phyloP scores from a whole-genome alignment of 2,888 invertebrate species.

The Acanthopleura granulata region DNA sequence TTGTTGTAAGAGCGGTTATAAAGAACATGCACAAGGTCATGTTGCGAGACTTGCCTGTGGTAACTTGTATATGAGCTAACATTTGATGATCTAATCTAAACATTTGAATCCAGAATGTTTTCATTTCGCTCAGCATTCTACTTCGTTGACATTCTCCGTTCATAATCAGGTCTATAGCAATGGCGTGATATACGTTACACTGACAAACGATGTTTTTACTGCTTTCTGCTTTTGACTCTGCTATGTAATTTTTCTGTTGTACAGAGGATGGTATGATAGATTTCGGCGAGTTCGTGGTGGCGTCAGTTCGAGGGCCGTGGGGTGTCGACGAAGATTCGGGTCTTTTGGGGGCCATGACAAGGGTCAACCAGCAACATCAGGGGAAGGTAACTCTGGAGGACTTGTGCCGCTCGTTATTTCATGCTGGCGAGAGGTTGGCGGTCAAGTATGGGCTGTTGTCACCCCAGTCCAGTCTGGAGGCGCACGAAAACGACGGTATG shows the following conservation, averaged over 20 bases:
- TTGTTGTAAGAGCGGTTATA: too few species aligned
- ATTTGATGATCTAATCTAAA: too few species aligned
- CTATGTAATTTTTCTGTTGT: not conserved
- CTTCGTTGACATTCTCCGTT: too few species aligned
- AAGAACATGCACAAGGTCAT: too few species aligned
- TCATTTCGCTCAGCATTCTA: too few species aligned
- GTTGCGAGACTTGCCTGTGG: too few species aligned
- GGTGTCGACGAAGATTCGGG: not conserved
- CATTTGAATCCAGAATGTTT: too few species aligned
- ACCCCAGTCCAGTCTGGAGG: not conserved
- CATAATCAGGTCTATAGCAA: too few species aligned
- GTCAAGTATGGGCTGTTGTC: not conserved
- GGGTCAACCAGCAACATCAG: not conserved
- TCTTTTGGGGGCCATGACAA: not conserved
- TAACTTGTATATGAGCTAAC: too few species aligned
- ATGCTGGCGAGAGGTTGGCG: not conserved
- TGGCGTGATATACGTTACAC: too few species aligned
- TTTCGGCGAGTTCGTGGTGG: not conserved
- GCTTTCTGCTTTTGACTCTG: too few species aligned
- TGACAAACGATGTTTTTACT: too few species aligned
- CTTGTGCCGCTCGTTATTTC: not conserved
- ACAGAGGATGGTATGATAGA: not conserved
- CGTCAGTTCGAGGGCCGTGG: not conserved
- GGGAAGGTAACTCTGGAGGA: conserved; percentile 4
- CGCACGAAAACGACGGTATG: not conserved